Conservation (phyloP, 1,140 invertebrate species). For the Anthonomus grandis region DNA sequence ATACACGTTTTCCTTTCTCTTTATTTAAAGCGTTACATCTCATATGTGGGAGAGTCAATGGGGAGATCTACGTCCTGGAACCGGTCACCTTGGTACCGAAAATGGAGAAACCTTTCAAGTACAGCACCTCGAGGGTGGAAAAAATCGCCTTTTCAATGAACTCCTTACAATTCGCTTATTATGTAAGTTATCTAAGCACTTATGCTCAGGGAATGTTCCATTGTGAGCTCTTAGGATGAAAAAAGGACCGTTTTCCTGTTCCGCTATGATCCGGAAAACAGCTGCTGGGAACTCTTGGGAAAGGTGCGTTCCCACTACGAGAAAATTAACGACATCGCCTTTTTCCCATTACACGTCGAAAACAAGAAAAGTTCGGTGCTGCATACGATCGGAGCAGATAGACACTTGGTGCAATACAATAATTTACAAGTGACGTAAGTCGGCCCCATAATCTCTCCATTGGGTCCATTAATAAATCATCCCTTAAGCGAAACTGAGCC, state of each 20-base stretch:
- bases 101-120: slow-evolving; percentile 49
- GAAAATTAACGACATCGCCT: slow-evolving; percentile 54
- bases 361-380: slow-evolving; percentile 44
- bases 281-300: slow-evolving; percentile 54
- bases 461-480: too few species aligned
- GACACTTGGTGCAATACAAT: slow-evolving; percentile 64
- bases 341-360: slow-evolving; percentile 42
- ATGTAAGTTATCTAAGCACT: slow-evolving; percentile 49
- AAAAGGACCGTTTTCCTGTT: slow-evolving; percentile 54
- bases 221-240: slow-evolving; percentile 47
- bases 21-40: slow-evolving; percentile 51
- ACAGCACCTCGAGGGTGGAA: slow-evolving; percentile 49
- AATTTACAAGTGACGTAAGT: slow-evolving; percentile 19
- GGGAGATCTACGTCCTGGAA: slow-evolving; percentile 55
- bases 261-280: slow-evolving; percentile 48
- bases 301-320: slow-evolving; percentile 58
- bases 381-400: slow-evolving; percentile 58
- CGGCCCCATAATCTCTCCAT: too few species aligned
- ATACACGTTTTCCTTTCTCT: background rate
- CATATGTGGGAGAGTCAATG: slow-evolving; percentile 55
- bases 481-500: slow-evolving; percentile 41
- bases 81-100: slow-evolving; percentile 53
- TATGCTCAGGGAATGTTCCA: background rate
- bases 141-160: slow-evolving; percentile 53
- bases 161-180: slow-evolving; percentile 54